These are phyloP conservation scores for Furnarius figulus DNA, from an alignment of 2,113 vertebrate genomes.

Conservation along the genomic window DNA sequence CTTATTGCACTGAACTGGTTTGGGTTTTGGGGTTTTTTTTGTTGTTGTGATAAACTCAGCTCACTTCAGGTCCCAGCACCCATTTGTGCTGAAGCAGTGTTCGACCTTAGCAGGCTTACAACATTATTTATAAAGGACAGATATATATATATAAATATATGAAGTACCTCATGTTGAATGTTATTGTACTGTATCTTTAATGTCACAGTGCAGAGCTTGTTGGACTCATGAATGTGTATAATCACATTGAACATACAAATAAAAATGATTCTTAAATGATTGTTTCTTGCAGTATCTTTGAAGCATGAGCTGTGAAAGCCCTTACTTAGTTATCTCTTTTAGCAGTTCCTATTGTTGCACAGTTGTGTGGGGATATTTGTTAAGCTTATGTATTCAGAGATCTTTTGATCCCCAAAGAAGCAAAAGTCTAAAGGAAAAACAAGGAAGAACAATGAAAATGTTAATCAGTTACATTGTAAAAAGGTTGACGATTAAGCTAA, in stretches of 20 bases:
- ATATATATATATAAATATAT: conserved; percentile 79
- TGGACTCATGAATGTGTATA: conserved; percentile 94
- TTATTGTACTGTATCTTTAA: conserved; percentile 88
- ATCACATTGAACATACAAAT: conserved; percentile 76
- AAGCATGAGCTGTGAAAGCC: conserved; percentile 32
- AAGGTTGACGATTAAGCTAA: conserved; percentile 43
- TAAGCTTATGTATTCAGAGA: conserved; percentile 46
- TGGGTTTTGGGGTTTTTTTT: neutral
- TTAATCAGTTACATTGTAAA: conserved; percentile 60
- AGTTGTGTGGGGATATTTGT: conserved; percentile 37
- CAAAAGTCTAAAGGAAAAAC: conserved; percentile 54
- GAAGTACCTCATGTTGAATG: conserved; percentile 86
- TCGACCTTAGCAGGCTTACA: conserved; percentile 73
- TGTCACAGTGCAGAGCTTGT: conserved; percentile 88
- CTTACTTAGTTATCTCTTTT: neutral
- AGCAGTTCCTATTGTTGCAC: neutral
- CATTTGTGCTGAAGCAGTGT: conserved; percentile 61
- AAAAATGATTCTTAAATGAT: conserved; percentile 75
- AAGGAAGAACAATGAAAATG: conserved; percentile 58
- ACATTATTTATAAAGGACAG: conserved; percentile 82
- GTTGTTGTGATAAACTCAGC: conserved; percentile 52
- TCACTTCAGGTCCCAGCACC: conserved; percentile 67
- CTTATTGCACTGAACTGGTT: conserved; percentile 75
- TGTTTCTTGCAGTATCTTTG: conserved; percentile 65
- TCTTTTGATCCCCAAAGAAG: conserved; percentile 62